Evolutionary conservation across 2,888 invertebrate species (phyloP).

Genomic region (Arctia plantaginis): DNA sequence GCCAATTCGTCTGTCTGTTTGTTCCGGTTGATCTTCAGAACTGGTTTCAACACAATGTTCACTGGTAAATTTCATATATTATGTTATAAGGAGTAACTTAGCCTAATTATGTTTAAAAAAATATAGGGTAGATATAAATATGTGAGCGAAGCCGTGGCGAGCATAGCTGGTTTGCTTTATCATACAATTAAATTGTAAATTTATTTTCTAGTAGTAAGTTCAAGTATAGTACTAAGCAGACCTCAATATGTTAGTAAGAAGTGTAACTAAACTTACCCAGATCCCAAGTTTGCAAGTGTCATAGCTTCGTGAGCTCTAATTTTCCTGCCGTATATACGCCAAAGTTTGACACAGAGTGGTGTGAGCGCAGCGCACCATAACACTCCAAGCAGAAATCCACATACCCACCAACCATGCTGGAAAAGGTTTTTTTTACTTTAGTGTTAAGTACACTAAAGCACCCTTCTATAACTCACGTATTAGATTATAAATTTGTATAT

Average conservation of each 20-base stretch:
- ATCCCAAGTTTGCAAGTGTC: slow-evolving; percentile 66
- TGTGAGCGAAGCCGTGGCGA: not conserved
- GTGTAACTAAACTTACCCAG: slow-evolving; percentile 55
- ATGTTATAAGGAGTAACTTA: no score
- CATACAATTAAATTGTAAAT: no score
- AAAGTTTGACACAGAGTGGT: slow-evolving; percentile 88
- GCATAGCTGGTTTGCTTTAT: not conserved
- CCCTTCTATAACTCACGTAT: no score
- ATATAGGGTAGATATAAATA: no score
- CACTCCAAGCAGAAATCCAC: slow-evolving; percentile 85
- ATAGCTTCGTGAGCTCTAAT: slow-evolving; percentile 75
- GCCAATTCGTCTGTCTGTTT: no score
- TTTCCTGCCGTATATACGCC: slow-evolving; percentile 77
- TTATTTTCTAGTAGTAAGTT: no score
- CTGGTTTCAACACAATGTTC: no score
- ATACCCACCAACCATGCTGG: slow-evolving; percentile 91
- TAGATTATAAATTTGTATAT: no score
- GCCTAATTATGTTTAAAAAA: no score
- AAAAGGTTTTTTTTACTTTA: slow-evolving; percentile 11
- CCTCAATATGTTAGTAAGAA: not conserved
- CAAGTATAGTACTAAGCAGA: not conserved
- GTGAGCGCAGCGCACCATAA: slow-evolving; percentile 87
- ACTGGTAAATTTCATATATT: no score
- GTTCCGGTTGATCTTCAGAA: no score
- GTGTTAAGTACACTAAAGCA: no score